phyloP scores from a whole-genome alignment of 2,797 vertebrate genomes.

The Enoplosus armatus region DNA sequence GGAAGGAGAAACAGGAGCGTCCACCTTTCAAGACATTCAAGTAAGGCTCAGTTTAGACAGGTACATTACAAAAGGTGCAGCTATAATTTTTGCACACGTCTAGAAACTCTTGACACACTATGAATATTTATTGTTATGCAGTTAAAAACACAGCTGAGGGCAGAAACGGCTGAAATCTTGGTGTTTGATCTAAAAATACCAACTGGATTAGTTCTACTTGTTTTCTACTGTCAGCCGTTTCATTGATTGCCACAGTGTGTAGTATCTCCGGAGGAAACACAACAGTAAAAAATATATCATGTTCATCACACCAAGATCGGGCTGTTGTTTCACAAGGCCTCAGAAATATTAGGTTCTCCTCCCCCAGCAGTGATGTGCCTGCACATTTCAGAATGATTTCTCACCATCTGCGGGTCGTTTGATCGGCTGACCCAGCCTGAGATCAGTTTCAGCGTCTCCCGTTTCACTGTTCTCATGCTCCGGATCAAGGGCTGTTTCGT shows the following conservation, averaged over 20 bases:
- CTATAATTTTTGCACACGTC: neutral
- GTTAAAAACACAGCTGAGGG: constrained; percentile 26
- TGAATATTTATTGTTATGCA: constrained; percentile 27
- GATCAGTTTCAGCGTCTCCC: constrained; percentile 97
- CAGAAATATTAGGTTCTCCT: neutral
- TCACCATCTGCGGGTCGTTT: constrained; percentile 97
- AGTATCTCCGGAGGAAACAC: constrained; percentile 19
- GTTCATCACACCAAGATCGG: neutral
- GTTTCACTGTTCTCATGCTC: constrained; percentile 98
- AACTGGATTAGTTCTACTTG: constrained; percentile 27
- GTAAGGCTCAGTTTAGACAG: neutral
- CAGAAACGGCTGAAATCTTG: constrained; percentile 18
- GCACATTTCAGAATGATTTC: constrained; percentile 47
- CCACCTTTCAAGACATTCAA: neutral
- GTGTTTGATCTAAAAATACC: constrained; percentile 62
- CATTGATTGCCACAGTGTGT: constrained; percentile 24
- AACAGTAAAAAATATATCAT: constrained; percentile 10
- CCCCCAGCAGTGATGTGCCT: neutral
- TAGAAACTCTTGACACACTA: neutral
- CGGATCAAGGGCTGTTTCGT: constrained; percentile 96
- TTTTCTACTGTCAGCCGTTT: constrained; percentile 26
- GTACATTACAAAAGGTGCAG: neutral
- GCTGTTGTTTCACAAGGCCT: neutral
- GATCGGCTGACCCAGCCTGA: constrained; percentile 98
- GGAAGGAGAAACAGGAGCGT: no score